Conservation (phyloP, 2,888 invertebrate genomes). For the Microdon myrmicae region DNA sequence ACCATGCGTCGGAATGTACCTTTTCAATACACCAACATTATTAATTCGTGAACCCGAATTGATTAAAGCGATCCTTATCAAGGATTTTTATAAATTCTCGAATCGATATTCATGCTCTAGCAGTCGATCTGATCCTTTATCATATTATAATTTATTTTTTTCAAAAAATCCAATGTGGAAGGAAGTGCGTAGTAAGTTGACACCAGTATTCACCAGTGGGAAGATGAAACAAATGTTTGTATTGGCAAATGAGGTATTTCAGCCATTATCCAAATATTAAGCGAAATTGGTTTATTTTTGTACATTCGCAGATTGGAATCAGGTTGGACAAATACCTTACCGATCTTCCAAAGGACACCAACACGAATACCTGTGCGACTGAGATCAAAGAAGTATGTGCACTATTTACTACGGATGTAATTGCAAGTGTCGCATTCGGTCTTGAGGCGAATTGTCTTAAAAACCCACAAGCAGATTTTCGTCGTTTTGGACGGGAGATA, state of each 20-base stretch:
- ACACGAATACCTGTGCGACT: slow-evolving; percentile 37
- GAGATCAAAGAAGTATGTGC: slow-evolving; percentile 61
- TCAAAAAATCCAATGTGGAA: slow-evolving; percentile 67
- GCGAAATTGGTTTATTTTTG: not conserved
- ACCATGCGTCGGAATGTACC: slow-evolving; percentile 64
- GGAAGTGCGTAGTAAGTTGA: slow-evolving; percentile 64
- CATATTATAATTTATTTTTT: slow-evolving; percentile 66
- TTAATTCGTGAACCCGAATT: slow-evolving; percentile 67
- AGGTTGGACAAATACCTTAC: slow-evolving; percentile 57
- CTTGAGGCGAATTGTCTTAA: slow-evolving; percentile 60
- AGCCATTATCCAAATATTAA: no score
- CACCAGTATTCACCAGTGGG: slow-evolving; percentile 67
- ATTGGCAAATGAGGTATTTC: slow-evolving; percentile 60
- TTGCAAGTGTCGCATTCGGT: slow-evolving; percentile 63
- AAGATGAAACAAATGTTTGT: slow-evolving; percentile 66
- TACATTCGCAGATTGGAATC: slow-evolving; percentile 54
- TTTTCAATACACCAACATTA: slow-evolving; percentile 67
- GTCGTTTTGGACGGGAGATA: slow-evolving; percentile 55
- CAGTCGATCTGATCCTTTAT: slow-evolving; percentile 63
- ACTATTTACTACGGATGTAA: slow-evolving; percentile 62
- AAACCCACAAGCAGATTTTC: slow-evolving; percentile 61
- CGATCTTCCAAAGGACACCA: slow-evolving; percentile 8
- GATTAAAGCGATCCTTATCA: slow-evolving; percentile 66
- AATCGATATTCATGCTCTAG: slow-evolving; percentile 57
- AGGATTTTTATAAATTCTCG: slow-evolving; percentile 67